Evolutionary conservation across 2,797 vertebrate species (phyloP).

Genomic region (Anguilla obscura): DNA sequence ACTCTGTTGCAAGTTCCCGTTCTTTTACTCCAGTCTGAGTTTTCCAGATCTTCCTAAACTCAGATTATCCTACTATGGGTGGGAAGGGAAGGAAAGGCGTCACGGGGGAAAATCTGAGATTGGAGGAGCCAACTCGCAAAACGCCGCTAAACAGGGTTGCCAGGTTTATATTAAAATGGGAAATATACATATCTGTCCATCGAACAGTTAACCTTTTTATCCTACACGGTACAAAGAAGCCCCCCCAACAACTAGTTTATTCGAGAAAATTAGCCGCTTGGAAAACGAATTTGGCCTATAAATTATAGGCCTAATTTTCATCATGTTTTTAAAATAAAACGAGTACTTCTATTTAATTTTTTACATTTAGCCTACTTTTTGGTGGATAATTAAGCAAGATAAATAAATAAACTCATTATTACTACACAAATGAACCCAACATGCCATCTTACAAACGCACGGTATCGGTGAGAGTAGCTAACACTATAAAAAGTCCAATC

Average conservation of each 20-base stretch:
- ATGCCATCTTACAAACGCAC: not conserved
- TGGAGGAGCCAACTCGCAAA: slow-evolving; percentile 44
- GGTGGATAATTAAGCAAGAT: not conserved
- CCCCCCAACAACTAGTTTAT: not conserved
- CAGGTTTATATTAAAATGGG: slow-evolving; percentile 17
- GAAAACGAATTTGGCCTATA: not conserved
- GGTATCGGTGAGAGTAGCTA: not conserved
- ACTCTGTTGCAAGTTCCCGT: slow-evolving; percentile 8
- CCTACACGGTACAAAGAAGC: not conserved
- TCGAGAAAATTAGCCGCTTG: not conserved
- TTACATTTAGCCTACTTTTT: not conserved
- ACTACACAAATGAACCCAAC: not conserved
- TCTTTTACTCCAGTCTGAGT: slow-evolving; percentile 30
- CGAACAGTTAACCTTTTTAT: slow-evolving; percentile 15
- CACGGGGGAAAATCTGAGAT: slow-evolving; percentile 62
- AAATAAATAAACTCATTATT: not conserved
- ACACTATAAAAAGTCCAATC: not conserved
- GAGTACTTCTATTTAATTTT: too few species aligned
- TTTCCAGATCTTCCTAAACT: slow-evolving; percentile 41
- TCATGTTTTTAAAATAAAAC: not conserved
- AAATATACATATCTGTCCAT: slow-evolving; percentile 12
- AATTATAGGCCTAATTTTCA: not conserved
- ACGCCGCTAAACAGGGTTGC: not conserved
- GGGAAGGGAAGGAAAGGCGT: slow-evolving; percentile 82
- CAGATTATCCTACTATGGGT: slow-evolving; percentile 60